A percentile compares a stretch with the other conserved stretches of the same genome.
Conservation (phyloP, 2,113 vertebrate genomes). For the Leptobrachium leishanense region DNA sequence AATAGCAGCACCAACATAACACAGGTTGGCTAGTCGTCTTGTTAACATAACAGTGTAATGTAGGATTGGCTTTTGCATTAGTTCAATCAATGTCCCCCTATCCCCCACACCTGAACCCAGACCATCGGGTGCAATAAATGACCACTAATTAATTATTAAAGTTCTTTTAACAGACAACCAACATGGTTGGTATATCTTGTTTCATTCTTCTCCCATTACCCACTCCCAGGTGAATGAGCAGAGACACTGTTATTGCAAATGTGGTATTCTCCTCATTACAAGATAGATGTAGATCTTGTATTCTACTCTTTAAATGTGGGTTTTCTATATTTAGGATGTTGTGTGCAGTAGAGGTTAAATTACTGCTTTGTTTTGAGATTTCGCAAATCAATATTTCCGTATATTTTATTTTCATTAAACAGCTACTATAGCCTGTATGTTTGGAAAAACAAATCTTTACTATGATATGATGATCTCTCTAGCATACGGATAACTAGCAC, state of each 20-base stretch:
- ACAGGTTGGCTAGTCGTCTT: conserved; percentile 12
- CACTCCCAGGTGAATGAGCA: conserved; percentile 59
- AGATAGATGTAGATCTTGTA: too few relatives aligned
- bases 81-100: conserved; percentile 61
- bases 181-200: conserved; percentile 63
- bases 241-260: conserved; percentile 58
- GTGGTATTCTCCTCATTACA: conserved; percentile 32
- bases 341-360: too few relatives aligned
- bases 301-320: too few relatives aligned
- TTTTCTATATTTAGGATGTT: too few relatives aligned
- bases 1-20: conserved; percentile 6
- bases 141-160: conserved; percentile 88
- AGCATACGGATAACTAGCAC: too few relatives aligned
- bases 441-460: too few relatives aligned
- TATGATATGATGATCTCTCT: too few relatives aligned
- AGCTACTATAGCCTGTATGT: too few relatives aligned
- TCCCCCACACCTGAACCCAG: conserved; percentile 60
- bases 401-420: too few relatives aligned
- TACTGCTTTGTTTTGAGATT: too few relatives aligned
- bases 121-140: conserved; percentile 76
- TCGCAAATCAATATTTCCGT: too few relatives aligned
- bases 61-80: conserved; percentile 66
- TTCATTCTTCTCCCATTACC: conserved; percentile 69
- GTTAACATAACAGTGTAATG: conserved; percentile 56
- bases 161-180: conserved; percentile 75